Conservation (phyloP, 1,140 invertebrate species). For the Parapsyche elsis region DNA sequence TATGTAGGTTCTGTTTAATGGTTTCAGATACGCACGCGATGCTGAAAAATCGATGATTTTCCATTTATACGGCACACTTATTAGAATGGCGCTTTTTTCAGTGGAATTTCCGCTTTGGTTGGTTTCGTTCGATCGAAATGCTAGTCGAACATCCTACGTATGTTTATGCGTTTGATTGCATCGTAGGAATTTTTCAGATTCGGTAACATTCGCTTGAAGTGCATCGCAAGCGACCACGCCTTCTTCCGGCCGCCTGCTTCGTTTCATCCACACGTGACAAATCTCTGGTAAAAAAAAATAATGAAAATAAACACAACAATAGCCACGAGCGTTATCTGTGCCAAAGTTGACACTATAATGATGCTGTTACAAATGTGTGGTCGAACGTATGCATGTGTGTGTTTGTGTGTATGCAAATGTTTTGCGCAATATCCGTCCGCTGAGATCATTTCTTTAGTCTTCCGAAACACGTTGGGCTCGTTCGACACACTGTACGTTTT, state of each 20-base stretch:
- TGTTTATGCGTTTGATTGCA: no score
- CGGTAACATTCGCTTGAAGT: no score
- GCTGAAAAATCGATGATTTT: no score
- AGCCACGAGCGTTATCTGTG: neutral
- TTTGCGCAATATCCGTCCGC: constrained; percentile 25
- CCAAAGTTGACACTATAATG: neutral
- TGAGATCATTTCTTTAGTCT: constrained; percentile 33
- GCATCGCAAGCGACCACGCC: neutral
- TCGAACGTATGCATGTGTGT: neutral
- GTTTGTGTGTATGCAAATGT: neutral
- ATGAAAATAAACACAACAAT: neutral
- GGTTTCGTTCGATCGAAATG: no score
- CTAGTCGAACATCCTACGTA: no score
- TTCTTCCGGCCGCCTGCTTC: neutral
- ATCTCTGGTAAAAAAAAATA: neutral
- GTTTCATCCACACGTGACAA: neutral
- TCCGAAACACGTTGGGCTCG: constrained; percentile 13
- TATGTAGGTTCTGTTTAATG: no score
- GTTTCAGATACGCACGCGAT: no score
- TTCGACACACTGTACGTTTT: neutral
- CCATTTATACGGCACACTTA: no score
- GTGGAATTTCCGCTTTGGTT: neutral
- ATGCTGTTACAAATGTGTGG: neutral
- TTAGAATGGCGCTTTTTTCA: no score
- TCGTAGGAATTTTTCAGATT: no score